Evolutionary conservation across 2,113 vertebrate genomes (phyloP).

Genomic region (Coregonus clupeaformis): DNA sequence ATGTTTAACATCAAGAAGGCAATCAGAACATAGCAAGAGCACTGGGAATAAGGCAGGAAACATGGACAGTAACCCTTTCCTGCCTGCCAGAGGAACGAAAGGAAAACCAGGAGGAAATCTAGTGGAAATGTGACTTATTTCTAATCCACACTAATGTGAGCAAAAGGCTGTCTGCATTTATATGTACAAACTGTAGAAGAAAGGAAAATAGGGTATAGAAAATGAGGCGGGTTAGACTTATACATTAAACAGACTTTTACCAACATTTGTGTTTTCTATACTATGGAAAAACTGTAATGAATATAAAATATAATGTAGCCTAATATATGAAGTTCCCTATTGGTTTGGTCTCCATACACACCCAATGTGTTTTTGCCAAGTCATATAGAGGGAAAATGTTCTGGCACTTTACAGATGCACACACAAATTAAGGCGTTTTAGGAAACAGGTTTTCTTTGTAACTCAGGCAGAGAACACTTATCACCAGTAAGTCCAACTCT

Average conservation of each 20-base stretch:
- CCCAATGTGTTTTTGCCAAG: too few species aligned
- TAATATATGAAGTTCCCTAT: too few species aligned
- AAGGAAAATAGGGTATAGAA: not conserved
- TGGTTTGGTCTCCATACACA: too few species aligned
- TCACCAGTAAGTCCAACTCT: not conserved
- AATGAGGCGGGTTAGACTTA: not conserved
- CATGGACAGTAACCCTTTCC: constrained; percentile 92
- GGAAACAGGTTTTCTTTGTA: constrained; percentile 49
- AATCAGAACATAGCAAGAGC: constrained; percentile 87
- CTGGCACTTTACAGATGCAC: too few species aligned
- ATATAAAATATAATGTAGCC: too few species aligned
- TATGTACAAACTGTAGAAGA: constrained; percentile 5
- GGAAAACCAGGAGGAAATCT: constrained; percentile 42
- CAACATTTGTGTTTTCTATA: not conserved
- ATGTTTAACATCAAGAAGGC: constrained; percentile 96
- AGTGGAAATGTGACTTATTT: constrained; percentile 51
- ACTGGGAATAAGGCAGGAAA: constrained; percentile 94
- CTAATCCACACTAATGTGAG: constrained; percentile 34
- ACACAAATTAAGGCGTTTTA: constrained; percentile 36
- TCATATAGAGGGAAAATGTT: too few species aligned
- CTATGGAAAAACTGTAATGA: too few species aligned
- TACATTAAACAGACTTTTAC: constrained; percentile 6
- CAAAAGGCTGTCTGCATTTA: constrained; percentile 21
- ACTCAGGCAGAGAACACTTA: constrained; percentile 11
- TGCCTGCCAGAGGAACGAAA: constrained; percentile 66